Base-by-base conservation (phyloP, 2,797 vertebrate genomes). In the Pelobates cultripes region DNA sequence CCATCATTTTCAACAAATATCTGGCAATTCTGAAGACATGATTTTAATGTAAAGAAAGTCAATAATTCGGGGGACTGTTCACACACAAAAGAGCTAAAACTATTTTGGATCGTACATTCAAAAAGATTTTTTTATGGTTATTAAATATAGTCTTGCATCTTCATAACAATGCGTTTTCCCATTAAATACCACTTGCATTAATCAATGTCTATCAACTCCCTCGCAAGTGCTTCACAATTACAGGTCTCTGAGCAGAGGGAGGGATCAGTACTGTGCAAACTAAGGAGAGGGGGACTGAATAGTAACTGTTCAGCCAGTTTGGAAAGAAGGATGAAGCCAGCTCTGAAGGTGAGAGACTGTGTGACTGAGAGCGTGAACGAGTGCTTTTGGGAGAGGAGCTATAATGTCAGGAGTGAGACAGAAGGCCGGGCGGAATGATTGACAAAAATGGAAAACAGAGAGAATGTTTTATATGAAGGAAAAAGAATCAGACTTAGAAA, bases 201-300 rank as follows among this genome's bases (percentile, higher is more conserved):
- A 84, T 84, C 82, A 84, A 80, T 79, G 82, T 84, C 77, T 71
- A 75, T 84, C 82, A 84, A 76, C 82, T 84, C 82, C 82, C 82
- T 80, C 82, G 82, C 82, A 84, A 70, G 57, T 45, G 45, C 44
- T 75, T 15, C 45, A 66, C 73, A 84, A 84, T 84, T 79, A 68
- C 82, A 84, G 82, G 82, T 76, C 77, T 76, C 77, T 3, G 77
- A 77, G 75, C n/a, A 73, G 72, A 78, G 83, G 83, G 47, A 70
- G 79, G 75, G 67, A 74, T 68, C 63, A 63, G 61, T 41, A n/a
- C 43, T 13, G 43, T 80, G 40, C 28, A 73, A 78, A 77, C 67
- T 61, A 53, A 81, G 7, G 70, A 85, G 43, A 84, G 70, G 68
- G 69, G 3, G 66, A 57, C 41, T 66, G 28, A 78, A 72, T 47